phyloP scores from a whole-genome alignment of 64 coral and sea anemone genomes.

The Pachyseris speciosa region DNA sequence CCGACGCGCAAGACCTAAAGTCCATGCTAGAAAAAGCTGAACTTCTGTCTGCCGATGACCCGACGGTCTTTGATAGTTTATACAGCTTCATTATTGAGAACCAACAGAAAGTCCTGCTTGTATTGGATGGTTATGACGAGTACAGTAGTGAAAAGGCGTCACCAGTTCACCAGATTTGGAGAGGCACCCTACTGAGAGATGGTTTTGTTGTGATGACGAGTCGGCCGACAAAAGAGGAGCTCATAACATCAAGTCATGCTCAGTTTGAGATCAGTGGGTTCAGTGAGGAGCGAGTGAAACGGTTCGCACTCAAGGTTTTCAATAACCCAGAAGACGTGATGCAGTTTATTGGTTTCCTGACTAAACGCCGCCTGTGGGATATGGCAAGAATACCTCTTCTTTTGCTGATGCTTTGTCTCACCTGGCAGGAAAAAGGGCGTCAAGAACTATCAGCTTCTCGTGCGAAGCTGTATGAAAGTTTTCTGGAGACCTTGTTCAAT shows the following conservation, averaged over 20 bases:
- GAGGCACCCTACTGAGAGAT: neutral
- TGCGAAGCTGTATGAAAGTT: constrained; percentile 14
- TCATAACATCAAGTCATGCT: neutral
- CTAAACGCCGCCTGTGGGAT: neutral
- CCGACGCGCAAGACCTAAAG: neutral
- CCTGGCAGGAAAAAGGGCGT: constrained; percentile 5
- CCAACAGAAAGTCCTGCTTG: no score
- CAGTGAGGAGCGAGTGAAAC: neutral
- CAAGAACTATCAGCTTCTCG: neutral
- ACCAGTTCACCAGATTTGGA: neutral
- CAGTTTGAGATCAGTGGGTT: constrained; percentile 46
- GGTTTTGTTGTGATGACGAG: constrained; percentile 41
- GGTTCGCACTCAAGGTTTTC: constrained; percentile 25
- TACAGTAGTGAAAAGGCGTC: neutral
- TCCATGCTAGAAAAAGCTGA: neutral
- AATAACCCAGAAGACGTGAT: neutral
- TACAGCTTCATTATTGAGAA: no score
- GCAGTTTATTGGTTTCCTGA: neutral
- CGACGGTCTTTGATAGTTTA: no score
- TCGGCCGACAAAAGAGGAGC: no score
- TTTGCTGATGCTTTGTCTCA: constrained; percentile 46
- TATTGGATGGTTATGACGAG: no score
- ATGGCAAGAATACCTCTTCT: constrained; percentile 59
- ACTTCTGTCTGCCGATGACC: neutral
- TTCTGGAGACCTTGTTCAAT: constrained; percentile 7